Evolutionary conservation across 1,140 invertebrate genomes (phyloP), one percentile per base, ranked within the genome.

Genomic region (Hyposmocoma kahamanoa): DNA sequence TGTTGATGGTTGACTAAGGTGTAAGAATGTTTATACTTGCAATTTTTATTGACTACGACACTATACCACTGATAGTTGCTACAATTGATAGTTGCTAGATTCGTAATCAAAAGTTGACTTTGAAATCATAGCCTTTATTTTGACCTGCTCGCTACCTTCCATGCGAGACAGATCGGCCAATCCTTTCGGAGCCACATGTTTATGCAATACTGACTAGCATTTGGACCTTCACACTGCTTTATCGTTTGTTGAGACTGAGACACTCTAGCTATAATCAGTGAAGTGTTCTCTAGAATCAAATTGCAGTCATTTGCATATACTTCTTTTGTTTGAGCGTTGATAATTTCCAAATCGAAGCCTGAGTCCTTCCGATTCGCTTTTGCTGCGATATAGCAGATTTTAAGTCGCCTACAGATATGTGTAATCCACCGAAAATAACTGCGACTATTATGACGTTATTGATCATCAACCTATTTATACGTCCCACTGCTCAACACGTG

Each of bases 301-400:
- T 92, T 91, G 67, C 91, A 91, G 67, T 98, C 95, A 88, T 98
- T 94, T 20, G 91, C 90, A 86, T 98, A 98, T 69, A 96, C 96
- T 94, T 97, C 95, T 88, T 98, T 97, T 39, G 96, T 98, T 87
- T 99, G 96, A 22, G 97, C 97, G 91, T 99, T 98, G 17, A 95
- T 97, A 47, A 99, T 95, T 84, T 97, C 93, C 22, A 99, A 87
- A 89, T 99, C 97, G 87, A 98, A 98, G 81, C 98, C 96, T 1
- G 94, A 93, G 52, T 95, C 87, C 96, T 97, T 21, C 95, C 95
- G 57, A 99, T 91, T 51, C 95, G 92, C 78, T 98, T 98, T 78
- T 98, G 97, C 70, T 97, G 94, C 53, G 97, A 92, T 58, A 99
- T 99, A 34, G 94, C 92, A 69, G 96, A 95, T 85, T 99, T 99